Percentiles rank a stretch among this genome's conserved stretches.
Evolutionary conservation across 2,888 invertebrate species (phyloP).

Genomic region (Pyrgus malvae): DNA sequence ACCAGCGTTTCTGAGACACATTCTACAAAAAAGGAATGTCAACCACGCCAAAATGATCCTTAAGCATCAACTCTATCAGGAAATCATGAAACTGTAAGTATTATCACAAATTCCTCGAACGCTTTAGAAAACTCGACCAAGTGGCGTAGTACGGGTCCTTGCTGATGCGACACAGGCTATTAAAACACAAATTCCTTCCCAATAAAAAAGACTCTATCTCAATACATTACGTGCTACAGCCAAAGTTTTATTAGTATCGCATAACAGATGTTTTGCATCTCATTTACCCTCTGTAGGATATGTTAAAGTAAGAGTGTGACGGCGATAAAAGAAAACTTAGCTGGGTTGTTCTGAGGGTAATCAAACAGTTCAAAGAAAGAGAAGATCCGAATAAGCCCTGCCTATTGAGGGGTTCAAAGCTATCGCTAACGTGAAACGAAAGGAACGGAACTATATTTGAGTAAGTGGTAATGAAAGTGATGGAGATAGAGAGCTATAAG

Average conservation of each 20-base stretch:
- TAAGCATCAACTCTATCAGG: conserved; percentile 73
- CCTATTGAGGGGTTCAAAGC: conserved; percentile 10
- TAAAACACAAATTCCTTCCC: conserved; percentile 38
- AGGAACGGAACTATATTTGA: not conserved
- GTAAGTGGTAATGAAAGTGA: conserved; percentile 51
- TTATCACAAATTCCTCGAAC: conserved; percentile 63
- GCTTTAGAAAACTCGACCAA: conserved; percentile 60
- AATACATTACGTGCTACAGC: conserved; percentile 17
- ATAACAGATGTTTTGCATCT: not conserved
- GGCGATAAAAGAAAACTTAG: not conserved
- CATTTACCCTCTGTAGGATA: not conserved
- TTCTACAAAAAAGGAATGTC: conserved; percentile 61
- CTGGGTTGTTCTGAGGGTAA: conserved; percentile 18
- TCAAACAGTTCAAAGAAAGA: conserved; percentile 34
- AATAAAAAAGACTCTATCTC: conserved; percentile 39
- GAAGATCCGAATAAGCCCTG: conserved; percentile 39
- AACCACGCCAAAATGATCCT: conserved; percentile 78
- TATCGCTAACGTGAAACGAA: not conserved
- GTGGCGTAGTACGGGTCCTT: conserved; percentile 51
- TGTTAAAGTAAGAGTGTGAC: conserved; percentile 1
- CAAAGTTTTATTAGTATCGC: conserved; percentile 10
- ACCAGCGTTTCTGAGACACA: too few relatives aligned
- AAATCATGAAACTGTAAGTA: conserved; percentile 63
- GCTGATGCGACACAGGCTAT: conserved; percentile 42
- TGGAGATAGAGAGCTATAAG: conserved; percentile 42